Evolutionary conservation across 2,113 vertebrate species (phyloP).

Genomic region (Forbesichthys agassizii): DNA sequence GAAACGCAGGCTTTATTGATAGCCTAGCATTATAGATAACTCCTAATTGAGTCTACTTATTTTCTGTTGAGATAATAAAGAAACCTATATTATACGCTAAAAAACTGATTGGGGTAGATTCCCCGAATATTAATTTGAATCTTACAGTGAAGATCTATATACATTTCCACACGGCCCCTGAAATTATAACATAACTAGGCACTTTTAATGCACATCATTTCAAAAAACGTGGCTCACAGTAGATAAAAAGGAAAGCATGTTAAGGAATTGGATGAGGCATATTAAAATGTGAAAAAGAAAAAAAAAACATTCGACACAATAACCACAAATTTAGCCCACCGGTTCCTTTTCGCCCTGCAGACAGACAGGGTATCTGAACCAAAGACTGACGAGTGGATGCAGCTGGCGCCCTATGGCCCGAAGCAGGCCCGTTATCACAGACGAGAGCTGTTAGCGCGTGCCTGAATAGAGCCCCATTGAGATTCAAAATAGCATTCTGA

Average conservation of each 20-base stretch:
- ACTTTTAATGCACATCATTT: conserved; percentile 44
- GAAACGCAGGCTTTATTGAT: conserved; percentile 68
- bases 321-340: conserved; percentile 66
- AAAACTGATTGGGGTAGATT: conserved; percentile 58
- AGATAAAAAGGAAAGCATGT: conserved; percentile 65
- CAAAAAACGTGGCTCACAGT: conserved; percentile 45
- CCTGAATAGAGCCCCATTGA: conserved; percentile 75
- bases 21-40: conserved; percentile 74
- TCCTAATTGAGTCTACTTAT: conserved; percentile 72
- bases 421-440: conserved; percentile 71
- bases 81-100: conserved; percentile 56
- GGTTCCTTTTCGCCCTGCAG: conserved; percentile 63
- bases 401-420: conserved; percentile 79
- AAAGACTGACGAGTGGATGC: conserved; percentile 79
- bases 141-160: conserved; percentile 29
- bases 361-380: conserved; percentile 74
- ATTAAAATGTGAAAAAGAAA: conserved; percentile 54
- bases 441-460: conserved; percentile 73
- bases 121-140: conserved; percentile 39
- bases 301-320: conserved; percentile 66
- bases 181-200: conserved; percentile 12
- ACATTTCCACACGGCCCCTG: conserved; percentile 42
- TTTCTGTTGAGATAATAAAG: conserved; percentile 61
- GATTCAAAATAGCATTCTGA: conserved; percentile 80
- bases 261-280: conserved; percentile 68